phyloP scores from a whole-genome alignment of 2,797 vertebrate genomes.

The Pangasius krempfi region DNA sequence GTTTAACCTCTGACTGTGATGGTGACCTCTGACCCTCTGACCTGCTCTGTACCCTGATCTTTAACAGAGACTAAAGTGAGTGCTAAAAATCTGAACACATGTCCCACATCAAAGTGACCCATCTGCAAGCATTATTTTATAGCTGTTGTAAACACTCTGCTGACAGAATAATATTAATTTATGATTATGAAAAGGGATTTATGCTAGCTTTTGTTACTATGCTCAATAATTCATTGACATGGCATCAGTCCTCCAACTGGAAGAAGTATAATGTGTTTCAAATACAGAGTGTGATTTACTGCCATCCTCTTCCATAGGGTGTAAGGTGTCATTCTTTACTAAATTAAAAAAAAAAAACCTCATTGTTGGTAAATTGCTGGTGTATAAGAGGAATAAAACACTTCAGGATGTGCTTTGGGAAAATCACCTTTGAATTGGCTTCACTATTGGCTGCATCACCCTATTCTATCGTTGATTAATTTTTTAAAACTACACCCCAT shows the following conservation, averaged over 20 bases:
- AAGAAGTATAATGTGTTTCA: background rate
- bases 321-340: background rate
- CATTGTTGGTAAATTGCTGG: background rate
- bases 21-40: constrained; percentile 23
- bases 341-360: background rate
- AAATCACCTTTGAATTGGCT: background rate
- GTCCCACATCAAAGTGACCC: constrained; percentile 17
- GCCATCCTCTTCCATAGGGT: background rate
- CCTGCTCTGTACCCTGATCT: background rate
- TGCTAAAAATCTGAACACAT: constrained; percentile 15
- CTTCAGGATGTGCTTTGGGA: background rate
- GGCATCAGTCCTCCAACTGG: background rate
- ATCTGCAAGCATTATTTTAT: background rate
- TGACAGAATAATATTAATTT: background rate
- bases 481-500: background rate
- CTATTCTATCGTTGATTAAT: background rate
- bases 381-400: background rate
- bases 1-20: constrained; percentile 31
- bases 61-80: background rate
- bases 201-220: background rate
- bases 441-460: no score
- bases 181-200: background rate
- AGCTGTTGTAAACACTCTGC: background rate
- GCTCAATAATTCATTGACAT: background rate
- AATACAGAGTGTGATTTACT: constrained; percentile 5